phyloP scores from a whole-genome alignment of 64 coral and sea anemone species.

The Montipora capricornis region DNA sequence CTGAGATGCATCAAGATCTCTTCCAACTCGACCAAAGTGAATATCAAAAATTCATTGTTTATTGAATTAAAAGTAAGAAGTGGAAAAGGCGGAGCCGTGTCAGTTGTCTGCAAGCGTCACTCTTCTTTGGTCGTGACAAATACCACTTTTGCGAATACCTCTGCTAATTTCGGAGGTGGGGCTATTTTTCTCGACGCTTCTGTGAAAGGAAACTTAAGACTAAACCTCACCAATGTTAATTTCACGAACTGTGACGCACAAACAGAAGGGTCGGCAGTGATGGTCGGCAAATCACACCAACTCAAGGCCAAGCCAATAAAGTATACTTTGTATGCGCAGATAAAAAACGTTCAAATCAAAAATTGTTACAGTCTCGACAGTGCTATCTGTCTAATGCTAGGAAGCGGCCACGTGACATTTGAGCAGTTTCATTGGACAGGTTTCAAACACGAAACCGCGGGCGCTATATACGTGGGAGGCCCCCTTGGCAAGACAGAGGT shows the following conservation, averaged over 20 bases:
- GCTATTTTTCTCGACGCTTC: neutral
- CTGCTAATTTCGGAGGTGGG: neutral
- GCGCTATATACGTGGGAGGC: neutral
- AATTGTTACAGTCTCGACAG: neutral
- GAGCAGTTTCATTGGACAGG: neutral
- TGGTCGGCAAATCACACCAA: constrained; percentile 13
- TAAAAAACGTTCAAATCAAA: constrained; percentile 5
- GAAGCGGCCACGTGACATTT: neutral
- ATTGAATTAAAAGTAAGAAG: neutral
- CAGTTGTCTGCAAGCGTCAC: neutral
- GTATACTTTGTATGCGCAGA: neutral
- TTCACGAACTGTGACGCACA: neutral
- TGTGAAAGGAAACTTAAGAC: neutral
- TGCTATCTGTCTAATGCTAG: neutral
- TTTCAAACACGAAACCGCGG: neutral
- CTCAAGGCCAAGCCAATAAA: neutral
- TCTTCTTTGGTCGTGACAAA: constrained; percentile 10
- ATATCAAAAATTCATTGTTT: constrained; percentile 22
- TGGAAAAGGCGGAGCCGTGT: constrained; percentile 16
- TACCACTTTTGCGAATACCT: neutral
- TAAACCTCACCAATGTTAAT: constrained; percentile 16
- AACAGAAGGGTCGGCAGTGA: neutral
- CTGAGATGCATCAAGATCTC: constrained; percentile 36
- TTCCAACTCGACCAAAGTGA: neutral
- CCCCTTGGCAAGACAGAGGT: constrained; percentile 1